A percentile compares a stretch with the other conserved stretches of the same genome.
Conservation (phyloP, 1,140 invertebrate genomes). For the Euwallacea similis region DNA sequence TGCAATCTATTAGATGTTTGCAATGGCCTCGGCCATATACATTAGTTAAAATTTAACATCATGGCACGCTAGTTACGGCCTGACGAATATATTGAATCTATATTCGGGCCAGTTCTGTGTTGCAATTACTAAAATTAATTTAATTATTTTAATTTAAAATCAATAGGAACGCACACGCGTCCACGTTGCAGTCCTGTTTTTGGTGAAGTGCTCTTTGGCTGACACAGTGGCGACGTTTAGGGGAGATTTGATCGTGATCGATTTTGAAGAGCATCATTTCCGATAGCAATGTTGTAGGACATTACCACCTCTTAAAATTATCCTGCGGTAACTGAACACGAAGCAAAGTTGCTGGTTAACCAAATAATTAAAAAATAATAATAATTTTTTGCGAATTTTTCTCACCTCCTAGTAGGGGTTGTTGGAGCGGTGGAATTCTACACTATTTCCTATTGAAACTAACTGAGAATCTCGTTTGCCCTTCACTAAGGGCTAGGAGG, state of each 20-base stretch:
- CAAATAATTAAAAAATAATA: too few relatives aligned
- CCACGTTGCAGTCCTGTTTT: slow-evolving; percentile 8
- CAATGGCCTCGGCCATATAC: slow-evolving; percentile 1
- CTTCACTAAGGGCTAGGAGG: too few relatives aligned
- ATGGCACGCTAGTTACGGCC: slow-evolving; percentile 9
- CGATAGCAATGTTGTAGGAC: neutral
- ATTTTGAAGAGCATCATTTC: too few relatives aligned
- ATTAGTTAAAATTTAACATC: slow-evolving; percentile 26
- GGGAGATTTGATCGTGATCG: too few relatives aligned
- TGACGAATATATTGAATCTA: slow-evolving; percentile 23
- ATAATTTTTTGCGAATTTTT: too few relatives aligned
- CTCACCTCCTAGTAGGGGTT: too few relatives aligned
- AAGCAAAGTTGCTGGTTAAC: too few relatives aligned
- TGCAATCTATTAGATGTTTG: neutral
- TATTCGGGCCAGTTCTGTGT: slow-evolving; percentile 28
- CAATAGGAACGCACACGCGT: slow-evolving; percentile 24
- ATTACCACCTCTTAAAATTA: too few relatives aligned
- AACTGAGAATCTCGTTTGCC: too few relatives aligned
- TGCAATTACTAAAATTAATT: slow-evolving; percentile 27
- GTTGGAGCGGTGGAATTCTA: too few relatives aligned
- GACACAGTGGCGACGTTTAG: neutral
- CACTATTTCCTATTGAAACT: too few relatives aligned
- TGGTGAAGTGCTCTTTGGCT: neutral
- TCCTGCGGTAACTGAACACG: too few relatives aligned
- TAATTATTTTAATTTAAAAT: slow-evolving; percentile 30